Conservation (phyloP, 2,888 invertebrate genomes). For the Leucozona laternaria region DNA sequence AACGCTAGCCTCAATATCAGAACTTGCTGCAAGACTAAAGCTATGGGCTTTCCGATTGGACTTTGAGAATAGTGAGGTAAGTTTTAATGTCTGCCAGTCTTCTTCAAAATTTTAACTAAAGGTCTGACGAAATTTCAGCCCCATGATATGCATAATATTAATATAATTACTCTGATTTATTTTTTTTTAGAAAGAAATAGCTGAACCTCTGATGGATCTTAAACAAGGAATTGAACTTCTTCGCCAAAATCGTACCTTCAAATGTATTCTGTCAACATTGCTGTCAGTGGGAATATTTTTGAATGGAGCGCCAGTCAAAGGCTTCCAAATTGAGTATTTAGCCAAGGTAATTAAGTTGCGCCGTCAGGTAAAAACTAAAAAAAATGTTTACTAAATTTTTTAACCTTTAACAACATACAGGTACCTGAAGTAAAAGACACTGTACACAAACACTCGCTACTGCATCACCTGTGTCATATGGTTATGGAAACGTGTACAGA, state of each 20-base stretch:
- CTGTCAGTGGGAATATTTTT: conserved; percentile 98
- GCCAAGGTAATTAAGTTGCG: conserved; percentile 88
- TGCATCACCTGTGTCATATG: conserved; percentile 98
- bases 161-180: not conserved
- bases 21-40: conserved; percentile 95
- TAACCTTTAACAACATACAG: conserved; percentile 77
- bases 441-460: conserved; percentile 98
- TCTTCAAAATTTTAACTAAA: no score
- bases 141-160: no score
- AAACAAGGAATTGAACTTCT: conserved; percentile 98
- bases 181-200: conserved; percentile 92
- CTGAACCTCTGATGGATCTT: conserved; percentile 99
- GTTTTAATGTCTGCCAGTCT: conserved; percentile 32
- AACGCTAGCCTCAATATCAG: conserved; percentile 97
- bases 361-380: no score
- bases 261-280: conserved; percentile 96
- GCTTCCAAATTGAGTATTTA: conserved; percentile 98
- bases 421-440: conserved; percentile 99
- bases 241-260: conserved; percentile 96
- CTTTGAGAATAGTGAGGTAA: conserved; percentile 97
- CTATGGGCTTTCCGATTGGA: conserved; percentile 99
- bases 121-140: no score
- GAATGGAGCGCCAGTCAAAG: conserved; percentile 96
- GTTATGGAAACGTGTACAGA: conserved; percentile 98
- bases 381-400: not conserved